phyloP scores from a whole-genome alignment of 2,888 invertebrate genomes.

The Morinoia aosen region DNA sequence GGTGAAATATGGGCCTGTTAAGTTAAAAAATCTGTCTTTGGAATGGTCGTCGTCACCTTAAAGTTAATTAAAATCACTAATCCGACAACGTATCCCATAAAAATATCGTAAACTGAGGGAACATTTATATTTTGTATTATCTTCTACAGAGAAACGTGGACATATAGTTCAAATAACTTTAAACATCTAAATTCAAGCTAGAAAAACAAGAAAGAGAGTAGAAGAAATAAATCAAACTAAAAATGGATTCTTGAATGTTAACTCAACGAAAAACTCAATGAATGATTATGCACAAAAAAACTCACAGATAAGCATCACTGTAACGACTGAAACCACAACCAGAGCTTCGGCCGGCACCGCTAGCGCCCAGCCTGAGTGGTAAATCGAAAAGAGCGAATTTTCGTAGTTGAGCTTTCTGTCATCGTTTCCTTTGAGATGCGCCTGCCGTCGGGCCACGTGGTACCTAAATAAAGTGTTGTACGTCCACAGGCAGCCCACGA shows the following conservation, averaged over 20 bases:
- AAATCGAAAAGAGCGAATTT: not conserved
- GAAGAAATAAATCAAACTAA: not conserved
- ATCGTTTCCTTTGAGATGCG: not conserved
- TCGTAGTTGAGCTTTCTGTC: not conserved
- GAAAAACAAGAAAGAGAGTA: not conserved
- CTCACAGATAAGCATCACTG: not conserved
- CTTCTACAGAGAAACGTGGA: not conserved
- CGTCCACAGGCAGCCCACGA: slow-evolving; percentile 70
- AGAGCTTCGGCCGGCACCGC: not conserved
- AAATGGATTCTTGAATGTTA: not conserved
- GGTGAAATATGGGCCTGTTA: no score
- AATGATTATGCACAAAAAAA: not conserved
- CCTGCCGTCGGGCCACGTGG: slow-evolving; percentile 57
- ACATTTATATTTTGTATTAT: no score
- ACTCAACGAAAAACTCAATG: not conserved
- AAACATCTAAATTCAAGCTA: not conserved
- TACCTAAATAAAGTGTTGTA: slow-evolving; percentile 69
- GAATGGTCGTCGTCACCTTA: no score
- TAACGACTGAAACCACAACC: not conserved
- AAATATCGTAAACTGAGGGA: no score
- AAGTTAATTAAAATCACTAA: no score
- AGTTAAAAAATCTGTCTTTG: no score
- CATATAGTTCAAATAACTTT: not conserved
- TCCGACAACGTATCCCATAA: no score
- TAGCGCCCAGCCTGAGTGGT: not conserved